Evolutionary conservation across 1,140 invertebrate genomes (phyloP).

Genomic region (Drosophila ogumai): DNA sequence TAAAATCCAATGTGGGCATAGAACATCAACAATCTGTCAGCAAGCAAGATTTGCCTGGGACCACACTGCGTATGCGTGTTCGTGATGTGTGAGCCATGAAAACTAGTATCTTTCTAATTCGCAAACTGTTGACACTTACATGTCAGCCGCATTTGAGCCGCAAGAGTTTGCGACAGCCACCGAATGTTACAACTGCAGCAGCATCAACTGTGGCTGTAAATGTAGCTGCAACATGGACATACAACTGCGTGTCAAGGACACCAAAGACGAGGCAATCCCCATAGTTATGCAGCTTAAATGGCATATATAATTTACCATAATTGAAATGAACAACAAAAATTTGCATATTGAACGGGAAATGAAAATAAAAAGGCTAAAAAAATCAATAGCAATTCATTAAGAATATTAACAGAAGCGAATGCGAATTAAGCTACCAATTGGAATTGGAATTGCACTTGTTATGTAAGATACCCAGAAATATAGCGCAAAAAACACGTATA

Average conservation of each 20-base stretch:
- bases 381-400: slow-evolving; percentile 47
- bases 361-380: background rate
- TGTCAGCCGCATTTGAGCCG: slow-evolving; percentile 30
- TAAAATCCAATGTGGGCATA: background rate
- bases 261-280: background rate
- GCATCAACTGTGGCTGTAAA: background rate
- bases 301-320: slow-evolving; percentile 14
- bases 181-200: background rate
- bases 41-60: background rate
- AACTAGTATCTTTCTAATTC: slow-evolving; percentile 1
- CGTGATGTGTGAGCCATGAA: slow-evolving; percentile 7
- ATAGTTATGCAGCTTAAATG: slow-evolving; percentile 2
- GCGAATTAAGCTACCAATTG: slow-evolving; percentile 4
- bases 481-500: slow-evolving; percentile 1
- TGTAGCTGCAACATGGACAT: slow-evolving; percentile 2
- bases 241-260: slow-evolving; percentile 23
- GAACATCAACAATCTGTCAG: slow-evolving; percentile 9
- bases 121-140: slow-evolving; percentile 29
- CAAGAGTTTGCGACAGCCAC: slow-evolving; percentile 23
- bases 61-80: slow-evolving; percentile 19
- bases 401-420: slow-evolving; percentile 20
- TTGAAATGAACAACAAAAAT: slow-evolving; percentile 21
- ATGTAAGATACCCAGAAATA: slow-evolving; percentile 25
- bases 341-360: slow-evolving; percentile 6
- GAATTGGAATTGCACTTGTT: slow-evolving; percentile 26